A percentile compares a stretch with the other conserved stretches of the same genome.
Conservation (phyloP, 2,888 invertebrate species). For the Meiosimyza platycephala region DNA sequence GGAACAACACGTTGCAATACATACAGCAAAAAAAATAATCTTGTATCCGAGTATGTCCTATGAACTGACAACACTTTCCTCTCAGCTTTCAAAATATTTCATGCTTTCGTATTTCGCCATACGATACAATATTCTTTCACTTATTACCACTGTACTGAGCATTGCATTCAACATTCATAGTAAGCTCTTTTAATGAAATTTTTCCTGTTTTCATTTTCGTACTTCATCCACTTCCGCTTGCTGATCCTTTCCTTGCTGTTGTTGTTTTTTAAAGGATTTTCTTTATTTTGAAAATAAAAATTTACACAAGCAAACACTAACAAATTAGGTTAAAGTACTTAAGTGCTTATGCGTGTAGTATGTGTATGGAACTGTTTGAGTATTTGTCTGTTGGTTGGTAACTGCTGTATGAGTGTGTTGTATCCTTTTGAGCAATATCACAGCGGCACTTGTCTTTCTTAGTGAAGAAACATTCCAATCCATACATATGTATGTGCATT, state of each 20-base stretch:
- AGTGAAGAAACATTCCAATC: too few species aligned
- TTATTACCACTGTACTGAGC: neutral
- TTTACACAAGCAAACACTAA: slow-evolving; percentile 30
- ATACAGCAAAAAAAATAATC: too few species aligned
- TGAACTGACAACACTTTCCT: too few species aligned
- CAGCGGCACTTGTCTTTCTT: too few species aligned
- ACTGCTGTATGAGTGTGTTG: slow-evolving; percentile 1
- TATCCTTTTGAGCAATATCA: neutral
- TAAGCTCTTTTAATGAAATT: slow-evolving; percentile 2
- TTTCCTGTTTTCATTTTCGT: slow-evolving; percentile 1
- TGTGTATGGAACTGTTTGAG: neutral
- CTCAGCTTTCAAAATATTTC: too few species aligned
- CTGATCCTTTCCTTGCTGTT: neutral
- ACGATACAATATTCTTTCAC: too few species aligned
- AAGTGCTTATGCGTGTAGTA: slow-evolving; percentile 20
- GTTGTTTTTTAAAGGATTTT: slow-evolving; percentile 1
- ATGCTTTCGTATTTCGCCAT: too few species aligned
- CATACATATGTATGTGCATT: too few species aligned
- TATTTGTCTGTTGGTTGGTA: neutral
- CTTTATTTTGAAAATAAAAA: slow-evolving; percentile 1
- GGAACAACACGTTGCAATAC: too few species aligned
- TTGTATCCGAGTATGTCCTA: too few species aligned
- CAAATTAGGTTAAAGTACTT: slow-evolving; percentile 38
- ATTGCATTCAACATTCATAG: neutral
- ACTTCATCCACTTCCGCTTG: neutral